Evolutionary conservation across 2,888 invertebrate genomes (phyloP).

Genomic region (Nebria brevicollis): DNA sequence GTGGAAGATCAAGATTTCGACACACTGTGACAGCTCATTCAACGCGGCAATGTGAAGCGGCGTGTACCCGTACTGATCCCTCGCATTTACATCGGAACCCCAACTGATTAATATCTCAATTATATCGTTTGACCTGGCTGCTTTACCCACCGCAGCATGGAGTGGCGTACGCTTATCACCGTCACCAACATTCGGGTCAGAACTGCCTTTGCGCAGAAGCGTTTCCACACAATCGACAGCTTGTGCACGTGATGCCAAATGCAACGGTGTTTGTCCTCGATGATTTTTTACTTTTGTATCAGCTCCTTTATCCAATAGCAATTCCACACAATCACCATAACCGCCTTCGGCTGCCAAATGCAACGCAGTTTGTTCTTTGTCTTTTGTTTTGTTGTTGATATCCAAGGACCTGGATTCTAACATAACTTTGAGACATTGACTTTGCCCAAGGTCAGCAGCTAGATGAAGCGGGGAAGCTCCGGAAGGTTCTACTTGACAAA

Average conservation of each 20-base stretch:
- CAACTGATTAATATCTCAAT: slow-evolving; percentile 81
- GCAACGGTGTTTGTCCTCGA: slow-evolving; percentile 85
- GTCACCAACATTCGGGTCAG: slow-evolving; percentile 83
- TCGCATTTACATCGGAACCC: slow-evolving; percentile 84
- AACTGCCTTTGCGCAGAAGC: slow-evolving; percentile 76
- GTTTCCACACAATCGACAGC: slow-evolving; percentile 84
- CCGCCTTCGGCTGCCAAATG: slow-evolving; percentile 92
- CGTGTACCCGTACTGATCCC: slow-evolving; percentile 87
- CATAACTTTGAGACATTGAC: slow-evolving; percentile 79
- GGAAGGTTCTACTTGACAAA: slow-evolving; percentile 78
- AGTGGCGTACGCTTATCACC: slow-evolving; percentile 83
- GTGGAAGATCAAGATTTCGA: slow-evolving; percentile 83
- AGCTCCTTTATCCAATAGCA: slow-evolving; percentile 78
- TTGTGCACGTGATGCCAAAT: slow-evolving; percentile 83
- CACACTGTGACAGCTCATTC: slow-evolving; percentile 86
- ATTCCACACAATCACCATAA: slow-evolving; percentile 81
- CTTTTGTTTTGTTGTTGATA: slow-evolving; percentile 76
- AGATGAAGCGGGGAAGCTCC: slow-evolving; percentile 85
- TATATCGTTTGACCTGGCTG: slow-evolving; percentile 82
- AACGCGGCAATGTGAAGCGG: slow-evolving; percentile 87
- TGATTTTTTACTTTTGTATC: slow-evolving; percentile 79
- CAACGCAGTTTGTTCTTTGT: slow-evolving; percentile 80
- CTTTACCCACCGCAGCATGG: slow-evolving; percentile 87
- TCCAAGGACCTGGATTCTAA: slow-evolving; percentile 78
- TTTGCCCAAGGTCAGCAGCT: slow-evolving; percentile 81